These are phyloP conservation scores for Tenebrio molitor DNA, from an alignment of 1,140 invertebrate species.

Conservation along the genomic window DNA sequence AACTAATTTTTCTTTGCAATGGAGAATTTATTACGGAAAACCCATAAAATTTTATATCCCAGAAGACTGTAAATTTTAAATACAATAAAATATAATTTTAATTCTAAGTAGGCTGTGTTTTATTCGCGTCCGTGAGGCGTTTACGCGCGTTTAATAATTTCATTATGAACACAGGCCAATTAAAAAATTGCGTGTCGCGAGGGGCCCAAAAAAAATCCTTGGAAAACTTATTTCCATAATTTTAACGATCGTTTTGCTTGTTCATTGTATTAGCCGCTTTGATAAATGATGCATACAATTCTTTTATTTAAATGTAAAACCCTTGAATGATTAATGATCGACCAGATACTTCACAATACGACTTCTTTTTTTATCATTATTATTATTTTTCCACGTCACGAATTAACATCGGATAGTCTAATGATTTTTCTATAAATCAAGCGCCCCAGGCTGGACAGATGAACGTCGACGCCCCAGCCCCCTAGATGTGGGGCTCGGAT, in stretches of 20 bases:
- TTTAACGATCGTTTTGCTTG: conserved; percentile 40
- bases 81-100: conserved; percentile 58
- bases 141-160: conserved; percentile 44
- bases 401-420: conserved; percentile 49
- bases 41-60: conserved; percentile 56
- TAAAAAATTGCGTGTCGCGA: neutral
- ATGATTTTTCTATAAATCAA: conserved; percentile 52
- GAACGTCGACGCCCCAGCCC: conserved; percentile 7
- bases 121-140: conserved; percentile 41
- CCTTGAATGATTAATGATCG: conserved; percentile 49
- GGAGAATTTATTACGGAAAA: conserved; percentile 53
- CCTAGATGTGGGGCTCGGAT: conserved; percentile 3
- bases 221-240: conserved; percentile 39
- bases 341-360: conserved; percentile 46
- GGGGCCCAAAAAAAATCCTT: neutral
- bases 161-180: conserved; percentile 32
- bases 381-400: conserved; percentile 48
- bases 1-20: conserved; percentile 54
- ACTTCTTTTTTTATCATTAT: conserved; percentile 49
- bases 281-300: conserved; percentile 39
- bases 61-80: conserved; percentile 56
- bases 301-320: conserved; percentile 36
- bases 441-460: conserved; percentile 6
- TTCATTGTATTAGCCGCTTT: conserved; percentile 26
- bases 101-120: conserved; percentile 53